Evolutionary conservation across 2,797 vertebrate species (phyloP), one percentile per base, ranked within the genome.

Genomic region (Gastrophryne carolinensis): DNA sequence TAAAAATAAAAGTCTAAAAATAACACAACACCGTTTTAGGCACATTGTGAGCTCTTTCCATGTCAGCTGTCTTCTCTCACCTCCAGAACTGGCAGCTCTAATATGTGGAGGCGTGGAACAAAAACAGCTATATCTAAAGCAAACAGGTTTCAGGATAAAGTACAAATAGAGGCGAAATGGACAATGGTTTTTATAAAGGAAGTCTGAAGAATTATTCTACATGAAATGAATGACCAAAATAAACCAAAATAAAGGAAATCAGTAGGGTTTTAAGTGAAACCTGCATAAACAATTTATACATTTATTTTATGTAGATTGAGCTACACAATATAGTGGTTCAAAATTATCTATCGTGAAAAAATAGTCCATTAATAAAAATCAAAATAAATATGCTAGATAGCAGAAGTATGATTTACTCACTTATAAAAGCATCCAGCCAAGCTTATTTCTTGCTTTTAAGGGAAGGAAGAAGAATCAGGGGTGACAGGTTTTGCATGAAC

Each of bases 31-130:
- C 3, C 17, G 19, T 3, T 66, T 67, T 35, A 52, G 64, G 49
- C 53, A 67, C 21, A 67, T 37, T 50, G 64, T 7, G 30, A 53
- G 64, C 13, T 53, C 61, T 63, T 63, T 63, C 29, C 49, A 52
- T 30, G 32, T 67, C 30, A 53, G 21, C 19, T 53, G 47, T 53
- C 21, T 52, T 24, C 44, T 52, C 49, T 67, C 47, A 53, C 64
- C 64, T 53, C 30, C 49, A 3, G 64, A 53, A 37, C 64, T 67
- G 47, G 47, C 64, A 67, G 64, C 30, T 32, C 27, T 13, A 11
- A 49, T 21, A 53, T 15, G 21, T 67, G 47, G 64, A 53, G 64
- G 64, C 64, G 47, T 35, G 23, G 52, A 6, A 53, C 5, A 53
- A 21, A 35, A 37, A 67, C 30, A 26, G 34, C 30, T 52, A 52